Evolutionary conservation across 2,888 invertebrate species (phyloP).

Genomic region (Rhagium mordax): DNA sequence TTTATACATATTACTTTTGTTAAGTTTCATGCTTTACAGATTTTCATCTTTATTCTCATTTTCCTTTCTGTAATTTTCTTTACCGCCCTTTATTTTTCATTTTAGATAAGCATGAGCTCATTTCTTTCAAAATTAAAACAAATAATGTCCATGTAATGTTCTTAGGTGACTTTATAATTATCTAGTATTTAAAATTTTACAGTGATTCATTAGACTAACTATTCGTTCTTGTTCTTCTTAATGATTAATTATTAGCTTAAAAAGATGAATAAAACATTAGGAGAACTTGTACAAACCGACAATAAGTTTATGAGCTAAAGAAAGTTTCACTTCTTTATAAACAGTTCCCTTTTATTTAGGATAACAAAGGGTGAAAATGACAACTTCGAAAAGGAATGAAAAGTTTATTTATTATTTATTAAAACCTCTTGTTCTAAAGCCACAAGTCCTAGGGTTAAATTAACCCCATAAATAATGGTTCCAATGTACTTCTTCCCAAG

Average conservation of each 20-base stretch:
- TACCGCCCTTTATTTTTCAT: background rate
- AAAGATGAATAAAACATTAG: background rate
- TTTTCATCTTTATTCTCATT: slow-evolving; percentile 10
- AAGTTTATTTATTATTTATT: too few relatives aligned
- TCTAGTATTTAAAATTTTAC: background rate
- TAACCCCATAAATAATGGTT: too few relatives aligned
- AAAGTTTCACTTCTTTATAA: background rate
- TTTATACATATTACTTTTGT: background rate
- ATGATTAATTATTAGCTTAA: background rate
- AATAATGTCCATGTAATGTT: background rate
- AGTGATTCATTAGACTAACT: background rate
- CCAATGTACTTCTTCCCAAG: too few relatives aligned
- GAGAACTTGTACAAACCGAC: background rate
- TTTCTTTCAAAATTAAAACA: background rate
- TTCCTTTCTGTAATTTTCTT: slow-evolving; percentile 4
- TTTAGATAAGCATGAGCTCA: background rate
- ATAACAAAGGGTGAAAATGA: too few relatives aligned
- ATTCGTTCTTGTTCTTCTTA: background rate
- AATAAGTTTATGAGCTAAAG: background rate
- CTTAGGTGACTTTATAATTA: background rate
- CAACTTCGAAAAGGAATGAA: too few relatives aligned
- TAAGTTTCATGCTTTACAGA: slow-evolving; percentile 3
- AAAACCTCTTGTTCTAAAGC: too few relatives aligned
- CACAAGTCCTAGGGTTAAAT: too few relatives aligned
- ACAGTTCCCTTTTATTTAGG: too few relatives aligned